A percentile compares a stretch with the other conserved stretches of the same genome.
phyloP scores from a whole-genome alignment of 2,797 vertebrate genomes.

The Mycteria americana region DNA sequence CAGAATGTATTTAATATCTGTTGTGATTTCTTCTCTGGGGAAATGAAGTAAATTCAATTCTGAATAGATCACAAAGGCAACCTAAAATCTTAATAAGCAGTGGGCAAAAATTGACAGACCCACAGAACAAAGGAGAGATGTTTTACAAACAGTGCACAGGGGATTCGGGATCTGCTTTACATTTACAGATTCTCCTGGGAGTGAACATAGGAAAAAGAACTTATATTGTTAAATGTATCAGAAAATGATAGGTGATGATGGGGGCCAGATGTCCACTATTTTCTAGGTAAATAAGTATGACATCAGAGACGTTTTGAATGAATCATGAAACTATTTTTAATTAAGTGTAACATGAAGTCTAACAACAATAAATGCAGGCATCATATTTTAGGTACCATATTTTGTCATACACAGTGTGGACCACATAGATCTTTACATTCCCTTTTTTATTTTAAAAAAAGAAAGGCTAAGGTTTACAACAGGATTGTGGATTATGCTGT shows the following conservation, averaged over 20 bases:
- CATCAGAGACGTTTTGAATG: not conserved
- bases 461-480: accelerated
- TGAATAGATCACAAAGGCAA: not conserved
- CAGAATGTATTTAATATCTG: not conserved
- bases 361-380: not conserved
- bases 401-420: not conserved
- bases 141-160: not conserved
- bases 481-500: not conserved
- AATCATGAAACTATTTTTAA: not conserved
- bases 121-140: not conserved
- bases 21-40: not conserved
- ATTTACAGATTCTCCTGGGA: not conserved
- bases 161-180: not conserved
- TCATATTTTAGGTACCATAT: not conserved
- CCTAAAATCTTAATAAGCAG: not conserved
- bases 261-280: not conserved
- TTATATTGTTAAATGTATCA: not conserved
- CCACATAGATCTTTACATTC: not conserved
- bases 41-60: not conserved
- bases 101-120: not conserved
- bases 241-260: not conserved
- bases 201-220: not conserved
- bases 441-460: not conserved
- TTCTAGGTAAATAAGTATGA: not conserved
- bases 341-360: not conserved